Percentiles rank a stretch among this genome's conserved stretches.
Evolutionary conservation across 1,140 invertebrate species (phyloP).

Genomic region (Drosophila lowei): DNA sequence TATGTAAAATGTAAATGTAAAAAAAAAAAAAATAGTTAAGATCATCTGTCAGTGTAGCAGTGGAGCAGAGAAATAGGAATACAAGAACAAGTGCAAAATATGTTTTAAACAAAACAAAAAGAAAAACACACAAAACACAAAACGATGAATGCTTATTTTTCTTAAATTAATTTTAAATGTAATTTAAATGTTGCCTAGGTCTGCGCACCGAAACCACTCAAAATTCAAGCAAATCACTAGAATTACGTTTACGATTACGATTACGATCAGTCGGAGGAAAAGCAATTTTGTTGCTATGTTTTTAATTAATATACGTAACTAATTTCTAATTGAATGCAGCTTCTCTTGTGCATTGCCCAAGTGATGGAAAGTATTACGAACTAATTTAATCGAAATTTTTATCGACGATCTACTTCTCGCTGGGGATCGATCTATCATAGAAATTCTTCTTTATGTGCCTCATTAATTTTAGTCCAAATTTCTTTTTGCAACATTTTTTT

Average conservation of each 20-base stretch:
- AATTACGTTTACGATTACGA: neutral
- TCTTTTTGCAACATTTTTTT: slow-evolving; percentile 10
- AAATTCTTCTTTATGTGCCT: slow-evolving; percentile 77
- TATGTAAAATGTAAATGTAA: slow-evolving; percentile 47
- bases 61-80: slow-evolving; percentile 40
- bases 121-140: slow-evolving; percentile 44
- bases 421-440: slow-evolving; percentile 33
- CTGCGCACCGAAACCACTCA: too few species aligned
- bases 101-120: slow-evolving; percentile 73
- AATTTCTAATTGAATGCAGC: slow-evolving; percentile 43
- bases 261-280: slow-evolving; percentile 11
- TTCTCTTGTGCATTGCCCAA: slow-evolving; percentile 37
- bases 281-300: slow-evolving; percentile 45
- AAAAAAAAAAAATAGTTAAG: slow-evolving; percentile 33
- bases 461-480: slow-evolving; percentile 55
- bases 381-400: slow-evolving; percentile 41
- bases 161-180: slow-evolving; percentile 70
- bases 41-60: slow-evolving; percentile 19
- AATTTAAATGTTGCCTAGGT: slow-evolving; percentile 62
- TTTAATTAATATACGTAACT: slow-evolving; percentile 46
- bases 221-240: slow-evolving; percentile 20
- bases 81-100: slow-evolving; percentile 78
- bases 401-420: slow-evolving; percentile 1
- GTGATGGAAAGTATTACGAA: slow-evolving; percentile 71
- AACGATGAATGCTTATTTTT: slow-evolving; percentile 53